Base-by-base conservation (phyloP, 92 coral and sea anemone genomes). In the Epizoanthus ramosus region DNA sequence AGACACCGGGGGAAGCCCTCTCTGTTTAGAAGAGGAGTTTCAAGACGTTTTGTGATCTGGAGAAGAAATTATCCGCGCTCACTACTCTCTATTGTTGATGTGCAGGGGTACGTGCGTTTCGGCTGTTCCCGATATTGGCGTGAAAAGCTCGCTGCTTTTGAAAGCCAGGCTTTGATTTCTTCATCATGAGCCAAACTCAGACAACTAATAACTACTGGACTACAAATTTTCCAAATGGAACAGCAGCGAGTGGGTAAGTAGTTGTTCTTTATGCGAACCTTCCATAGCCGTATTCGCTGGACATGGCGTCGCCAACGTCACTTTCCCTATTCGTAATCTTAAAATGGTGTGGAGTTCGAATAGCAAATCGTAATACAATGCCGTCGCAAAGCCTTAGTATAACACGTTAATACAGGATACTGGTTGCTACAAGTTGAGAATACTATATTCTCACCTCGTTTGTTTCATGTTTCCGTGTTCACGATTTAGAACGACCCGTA, bases 61-160 rank as follows among this genome's bases (percentile, higher is more conserved):
- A 60, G 15, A 50, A 50, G 54, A 50, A 50, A 50, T 9, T 24
- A 60, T 43, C 71, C 33, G 53, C 37, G 39, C 24, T 39, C 47
- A 39, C 82, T 61, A 12, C 47, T 68, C 18, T 77, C 82, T 39
- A 60, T 77, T 77, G 82, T 77, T 77, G 82, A 65, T 77, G 82
- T 77, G 71, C 82, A 61, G 82, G 69, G 81, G 68, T 61, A 22
- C 71, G 54, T 50, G 54, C 54, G 72, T 60, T 31, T 61, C 71
- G 82, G 63, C 82, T 77, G 82, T 61, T 77, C 15, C 57, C 52
- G 66, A 77, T 77, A 77, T 77, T 77, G 82, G 82, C 82, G 82
- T 69, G 71, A 59, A 37, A 76, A 77, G 63, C 82, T 77, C 71
- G 82, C 82, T 77, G 82, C 82, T 77, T 77, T 54, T 77, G 71